These are phyloP conservation scores for Sphenopsis melanotis DNA, from an alignment of 2,797 vertebrate genomes.

Conservation along the genomic window DNA sequence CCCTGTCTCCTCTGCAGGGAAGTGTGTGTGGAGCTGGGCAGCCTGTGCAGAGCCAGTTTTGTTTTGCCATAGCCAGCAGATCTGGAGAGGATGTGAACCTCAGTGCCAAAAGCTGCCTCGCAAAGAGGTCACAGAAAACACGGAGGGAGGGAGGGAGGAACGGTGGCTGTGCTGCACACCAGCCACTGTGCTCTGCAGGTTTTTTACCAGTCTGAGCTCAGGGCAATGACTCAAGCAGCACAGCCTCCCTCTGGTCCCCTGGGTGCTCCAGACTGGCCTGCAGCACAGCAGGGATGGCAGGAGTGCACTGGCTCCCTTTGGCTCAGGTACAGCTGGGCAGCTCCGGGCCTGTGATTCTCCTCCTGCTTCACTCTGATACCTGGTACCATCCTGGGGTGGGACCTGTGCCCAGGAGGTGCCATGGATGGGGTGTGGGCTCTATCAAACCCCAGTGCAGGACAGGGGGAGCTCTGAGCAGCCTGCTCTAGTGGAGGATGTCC, in stretches of 20 bases:
- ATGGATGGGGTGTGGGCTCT: background rate
- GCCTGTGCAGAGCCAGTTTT: background rate
- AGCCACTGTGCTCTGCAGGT: background rate
- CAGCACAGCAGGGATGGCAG: background rate
- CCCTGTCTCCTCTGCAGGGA: background rate
- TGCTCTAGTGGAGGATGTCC: background rate
- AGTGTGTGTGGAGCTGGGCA: background rate
- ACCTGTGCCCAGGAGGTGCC: background rate
- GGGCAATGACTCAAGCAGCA: background rate
- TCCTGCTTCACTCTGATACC: background rate
- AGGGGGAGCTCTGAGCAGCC: background rate
- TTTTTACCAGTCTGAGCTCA: background rate
- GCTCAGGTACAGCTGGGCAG: rapidly evolving
- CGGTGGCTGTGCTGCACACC: background rate
- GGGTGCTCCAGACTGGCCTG: background rate
- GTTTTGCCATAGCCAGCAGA: background rate
- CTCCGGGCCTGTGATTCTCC: background rate
- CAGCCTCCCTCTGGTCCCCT: background rate
- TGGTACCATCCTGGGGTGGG: background rate
- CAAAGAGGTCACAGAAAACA: background rate
- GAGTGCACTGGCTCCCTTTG: background rate
- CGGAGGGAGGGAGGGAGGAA: background rate
- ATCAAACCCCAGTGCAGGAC: background rate
- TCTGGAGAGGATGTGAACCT: background rate
- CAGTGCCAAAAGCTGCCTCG: background rate